phyloP scores from a whole-genome alignment of 2,113 vertebrate genomes.

The Sylvietta virens region DNA sequence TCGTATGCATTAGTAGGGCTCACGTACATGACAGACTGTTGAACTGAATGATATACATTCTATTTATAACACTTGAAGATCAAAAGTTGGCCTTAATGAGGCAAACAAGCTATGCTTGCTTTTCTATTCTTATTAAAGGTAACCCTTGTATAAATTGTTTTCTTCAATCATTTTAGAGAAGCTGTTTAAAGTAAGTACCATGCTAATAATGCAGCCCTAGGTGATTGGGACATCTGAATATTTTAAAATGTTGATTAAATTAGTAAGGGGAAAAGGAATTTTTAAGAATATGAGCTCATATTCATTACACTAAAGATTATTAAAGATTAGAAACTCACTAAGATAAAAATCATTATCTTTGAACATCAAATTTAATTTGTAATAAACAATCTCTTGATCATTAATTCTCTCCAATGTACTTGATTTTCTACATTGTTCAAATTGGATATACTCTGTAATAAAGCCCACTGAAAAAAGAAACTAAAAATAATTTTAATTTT shows the following conservation, averaged over 20 bases:
- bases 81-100: constrained; percentile 16
- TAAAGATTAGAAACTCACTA: constrained; percentile 21
- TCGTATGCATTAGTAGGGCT: not conserved
- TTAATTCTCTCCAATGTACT: not conserved
- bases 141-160: not conserved
- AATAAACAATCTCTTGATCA: constrained; percentile 50
- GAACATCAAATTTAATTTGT: constrained; percentile 28
- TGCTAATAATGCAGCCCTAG: constrained; percentile 29
- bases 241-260: constrained; percentile 50
- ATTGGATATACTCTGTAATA: not conserved
- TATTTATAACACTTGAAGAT: constrained; percentile 29
- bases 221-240: constrained; percentile 19
- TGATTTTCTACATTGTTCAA: not conserved
- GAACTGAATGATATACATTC: not conserved
- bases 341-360: constrained; percentile 34
- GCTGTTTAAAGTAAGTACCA: constrained; percentile 13
- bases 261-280: not conserved
- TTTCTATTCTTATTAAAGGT: constrained; percentile 41
- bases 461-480: not conserved
- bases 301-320: constrained; percentile 48
- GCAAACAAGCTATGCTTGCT: not conserved
- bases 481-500: not conserved
- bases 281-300: constrained; percentile 19
- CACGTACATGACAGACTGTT: not conserved
- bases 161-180: constrained; percentile 22